These are phyloP conservation scores for Drosophila cardini DNA, from an alignment of 1,140 invertebrate genomes.

Conservation along the genomic window DNA sequence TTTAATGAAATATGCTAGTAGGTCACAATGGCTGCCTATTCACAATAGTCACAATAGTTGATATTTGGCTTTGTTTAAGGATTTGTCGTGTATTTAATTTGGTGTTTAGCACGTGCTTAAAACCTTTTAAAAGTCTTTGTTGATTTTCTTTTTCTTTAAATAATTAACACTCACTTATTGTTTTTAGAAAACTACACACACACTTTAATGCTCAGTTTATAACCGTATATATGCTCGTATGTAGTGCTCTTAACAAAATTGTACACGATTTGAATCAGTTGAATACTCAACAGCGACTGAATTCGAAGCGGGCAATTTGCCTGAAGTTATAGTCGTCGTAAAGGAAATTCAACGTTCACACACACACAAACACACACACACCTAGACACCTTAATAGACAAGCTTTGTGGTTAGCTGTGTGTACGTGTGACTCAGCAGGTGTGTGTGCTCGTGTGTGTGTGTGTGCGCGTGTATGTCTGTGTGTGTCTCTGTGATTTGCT, in stretches of 20 bases:
- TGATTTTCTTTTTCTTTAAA: constrained; percentile 3
- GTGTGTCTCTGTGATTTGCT: constrained; percentile 8
- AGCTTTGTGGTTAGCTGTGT: constrained; percentile 40
- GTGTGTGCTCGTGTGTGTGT: constrained; percentile 28
- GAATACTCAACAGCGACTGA: constrained; percentile 78
- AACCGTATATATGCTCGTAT: constrained; percentile 21
- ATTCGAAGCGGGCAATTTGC: constrained; percentile 73
- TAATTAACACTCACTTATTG: constrained; percentile 19
- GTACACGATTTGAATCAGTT: constrained; percentile 69
- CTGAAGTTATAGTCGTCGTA: constrained; percentile 78
- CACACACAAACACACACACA: constrained; percentile 24
- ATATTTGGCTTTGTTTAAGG: constrained; percentile 14
- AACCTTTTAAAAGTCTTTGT: no score
- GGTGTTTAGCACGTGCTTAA: constrained; percentile 26
- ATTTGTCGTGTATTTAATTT: background rate
- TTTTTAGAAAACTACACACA: constrained; percentile 11
- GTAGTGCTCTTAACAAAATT: constrained; percentile 16
- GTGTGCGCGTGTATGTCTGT: constrained; percentile 1
- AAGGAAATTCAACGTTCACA: constrained; percentile 65
- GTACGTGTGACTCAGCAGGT: constrained; percentile 46
- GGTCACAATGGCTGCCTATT: no score
- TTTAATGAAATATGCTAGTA: no score
- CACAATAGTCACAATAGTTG: constrained; percentile 18
- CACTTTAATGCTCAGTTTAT: constrained; percentile 26
- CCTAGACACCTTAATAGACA: constrained; percentile 5